phyloP scores from a whole-genome alignment of 2,797 vertebrate species.

The Cygnus olor region DNA sequence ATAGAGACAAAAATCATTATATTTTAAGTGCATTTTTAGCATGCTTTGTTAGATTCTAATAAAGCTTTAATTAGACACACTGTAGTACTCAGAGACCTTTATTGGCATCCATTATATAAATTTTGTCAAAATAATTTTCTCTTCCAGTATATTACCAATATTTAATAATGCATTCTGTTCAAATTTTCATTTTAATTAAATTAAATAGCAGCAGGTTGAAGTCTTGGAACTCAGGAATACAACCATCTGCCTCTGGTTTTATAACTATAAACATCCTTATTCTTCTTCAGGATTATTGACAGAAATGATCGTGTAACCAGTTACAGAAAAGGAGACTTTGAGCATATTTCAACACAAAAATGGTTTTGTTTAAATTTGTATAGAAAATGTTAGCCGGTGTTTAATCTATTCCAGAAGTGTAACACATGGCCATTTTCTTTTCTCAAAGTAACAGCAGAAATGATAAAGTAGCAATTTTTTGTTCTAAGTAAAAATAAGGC shows the following conservation, averaged over 20 bases:
- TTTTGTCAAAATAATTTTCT: slow-evolving; percentile 77
- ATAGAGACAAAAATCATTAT: slow-evolving; percentile 42
- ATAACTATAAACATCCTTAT: slow-evolving; percentile 64
- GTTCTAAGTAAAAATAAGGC: background rate
- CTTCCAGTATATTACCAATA: slow-evolving; percentile 70
- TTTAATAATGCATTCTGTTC: slow-evolving; percentile 71
- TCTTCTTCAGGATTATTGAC: slow-evolving; percentile 72
- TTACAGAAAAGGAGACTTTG: slow-evolving; percentile 57
- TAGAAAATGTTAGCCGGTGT: background rate
- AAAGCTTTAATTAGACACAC: slow-evolving; percentile 70
- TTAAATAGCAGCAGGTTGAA: slow-evolving; percentile 69
- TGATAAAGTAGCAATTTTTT: background rate
- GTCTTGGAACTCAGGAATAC: slow-evolving; percentile 68
- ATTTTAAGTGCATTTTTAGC: slow-evolving; percentile 51
- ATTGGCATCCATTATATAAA: slow-evolving; percentile 74
- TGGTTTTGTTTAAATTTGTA: background rate
- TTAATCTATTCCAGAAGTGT: background rate
- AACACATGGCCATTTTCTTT: background rate
- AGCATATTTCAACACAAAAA: background rate
- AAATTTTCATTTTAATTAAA: slow-evolving; percentile 76
- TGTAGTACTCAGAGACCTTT: slow-evolving; percentile 56
- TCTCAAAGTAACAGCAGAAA: background rate
- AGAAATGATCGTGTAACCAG: slow-evolving; percentile 55
- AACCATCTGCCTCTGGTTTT: slow-evolving; percentile 69
- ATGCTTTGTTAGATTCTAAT: slow-evolving; percentile 64